Conservation (phyloP, 2,888 invertebrate genomes). For the Rhimphoctona megacephalus region DNA sequence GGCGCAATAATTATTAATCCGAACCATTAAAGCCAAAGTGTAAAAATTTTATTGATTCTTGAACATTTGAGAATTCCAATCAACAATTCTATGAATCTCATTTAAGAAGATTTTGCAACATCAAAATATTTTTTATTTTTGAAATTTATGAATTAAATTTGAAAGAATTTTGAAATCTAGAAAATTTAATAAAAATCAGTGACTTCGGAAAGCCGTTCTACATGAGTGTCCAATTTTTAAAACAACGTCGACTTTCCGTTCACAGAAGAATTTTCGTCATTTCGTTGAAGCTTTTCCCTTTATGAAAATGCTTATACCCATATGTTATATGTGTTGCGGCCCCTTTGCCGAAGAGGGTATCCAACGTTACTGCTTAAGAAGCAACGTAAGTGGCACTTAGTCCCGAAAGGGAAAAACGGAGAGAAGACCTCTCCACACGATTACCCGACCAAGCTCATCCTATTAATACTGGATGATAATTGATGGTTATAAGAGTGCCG, state of each 20-base stretch:
- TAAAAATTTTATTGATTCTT: background rate
- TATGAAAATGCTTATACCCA: background rate
- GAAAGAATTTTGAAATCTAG: too few species aligned
- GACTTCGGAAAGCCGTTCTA: too few species aligned
- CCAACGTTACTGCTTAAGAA: slow-evolving; percentile 42
- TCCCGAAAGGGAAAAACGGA: slow-evolving; percentile 15
- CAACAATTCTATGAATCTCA: background rate
- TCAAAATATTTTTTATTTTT: too few species aligned
- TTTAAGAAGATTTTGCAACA: too few species aligned
- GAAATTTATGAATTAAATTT: too few species aligned
- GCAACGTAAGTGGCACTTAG: slow-evolving; percentile 54
- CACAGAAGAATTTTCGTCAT: background rate
- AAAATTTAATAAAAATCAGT: too few species aligned
- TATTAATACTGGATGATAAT: slow-evolving; percentile 67
- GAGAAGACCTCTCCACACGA: slow-evolving; percentile 45
- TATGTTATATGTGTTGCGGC: background rate
- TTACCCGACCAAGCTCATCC: slow-evolving; percentile 62
- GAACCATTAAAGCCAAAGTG: background rate
- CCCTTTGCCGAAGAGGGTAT: slow-evolving; percentile 28
- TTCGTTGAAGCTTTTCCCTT: background rate
- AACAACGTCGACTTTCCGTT: background rate
- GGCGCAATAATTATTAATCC: background rate
- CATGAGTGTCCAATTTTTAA: background rate
- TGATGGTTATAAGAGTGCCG: slow-evolving; percentile 67
- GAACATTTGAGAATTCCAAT: background rate